Evolutionary conservation across 2,888 invertebrate genomes (phyloP).

Genomic region (Gnatocerus cornutus): DNA sequence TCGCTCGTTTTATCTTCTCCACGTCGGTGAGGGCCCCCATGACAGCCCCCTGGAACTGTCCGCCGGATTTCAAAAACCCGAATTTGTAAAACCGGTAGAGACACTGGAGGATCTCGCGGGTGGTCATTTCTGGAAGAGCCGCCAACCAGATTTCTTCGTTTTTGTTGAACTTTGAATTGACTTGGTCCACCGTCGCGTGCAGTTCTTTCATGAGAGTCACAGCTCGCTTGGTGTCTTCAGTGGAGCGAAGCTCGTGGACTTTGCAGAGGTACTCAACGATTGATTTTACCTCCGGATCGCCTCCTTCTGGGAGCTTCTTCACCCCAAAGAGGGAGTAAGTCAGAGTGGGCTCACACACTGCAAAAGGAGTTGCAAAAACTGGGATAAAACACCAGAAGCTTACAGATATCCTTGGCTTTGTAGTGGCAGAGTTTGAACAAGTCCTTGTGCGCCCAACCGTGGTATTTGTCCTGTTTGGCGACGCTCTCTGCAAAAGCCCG

Average conservation of each 20-base stretch:
- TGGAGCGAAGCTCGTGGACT: constrained; percentile 71
- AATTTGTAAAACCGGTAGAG: constrained; percentile 78
- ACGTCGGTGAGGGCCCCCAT: constrained; percentile 73
- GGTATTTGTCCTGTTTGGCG: constrained; percentile 76
- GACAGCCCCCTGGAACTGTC: constrained; percentile 73
- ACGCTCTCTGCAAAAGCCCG: constrained; percentile 78
- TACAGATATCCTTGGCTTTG: constrained; percentile 72
- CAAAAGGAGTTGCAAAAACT: too few relatives aligned
- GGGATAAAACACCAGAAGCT: constrained; percentile 59
- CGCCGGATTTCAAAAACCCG: constrained; percentile 74
- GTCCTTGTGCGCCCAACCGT: constrained; percentile 83
- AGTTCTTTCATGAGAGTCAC: constrained; percentile 72
- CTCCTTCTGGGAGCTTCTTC: constrained; percentile 71
- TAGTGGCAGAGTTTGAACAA: constrained; percentile 79
- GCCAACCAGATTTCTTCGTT: constrained; percentile 79
- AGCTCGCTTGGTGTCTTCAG: constrained; percentile 72
- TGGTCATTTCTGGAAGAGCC: constrained; percentile 66
- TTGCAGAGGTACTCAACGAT: constrained; percentile 71
- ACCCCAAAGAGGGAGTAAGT: constrained; percentile 74
- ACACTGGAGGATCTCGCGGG: constrained; percentile 69
- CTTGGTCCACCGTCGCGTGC: constrained; percentile 77
- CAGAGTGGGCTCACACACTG: constrained; percentile 63
- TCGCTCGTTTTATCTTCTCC: constrained; percentile 69
- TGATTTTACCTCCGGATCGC: constrained; percentile 65
- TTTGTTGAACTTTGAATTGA: constrained; percentile 80